phyloP scores from a whole-genome alignment of 2,113 vertebrate genomes.

The Mola mola region DNA sequence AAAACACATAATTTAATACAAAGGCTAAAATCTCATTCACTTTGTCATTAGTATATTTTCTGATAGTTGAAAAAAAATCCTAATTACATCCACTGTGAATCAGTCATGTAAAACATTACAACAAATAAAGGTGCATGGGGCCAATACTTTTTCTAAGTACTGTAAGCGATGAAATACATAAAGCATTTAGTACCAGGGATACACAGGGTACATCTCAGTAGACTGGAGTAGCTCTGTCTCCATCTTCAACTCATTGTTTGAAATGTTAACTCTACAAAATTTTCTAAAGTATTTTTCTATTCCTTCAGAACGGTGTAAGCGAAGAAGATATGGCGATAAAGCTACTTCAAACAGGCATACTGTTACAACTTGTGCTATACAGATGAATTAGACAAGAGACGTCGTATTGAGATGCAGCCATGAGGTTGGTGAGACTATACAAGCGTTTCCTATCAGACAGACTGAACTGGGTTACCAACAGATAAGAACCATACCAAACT shows the following conservation, averaged over 20 bases:
- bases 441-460: slow-evolving; percentile 33
- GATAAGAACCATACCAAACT: slow-evolving; percentile 57
- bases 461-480: slow-evolving; percentile 57
- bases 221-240: slow-evolving; percentile 45
- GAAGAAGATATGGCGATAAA: slow-evolving; percentile 51
- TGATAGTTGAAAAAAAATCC: background rate
- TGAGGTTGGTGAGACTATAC: slow-evolving; percentile 45
- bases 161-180: no score
- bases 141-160: slow-evolving; percentile 42
- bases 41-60: background rate
- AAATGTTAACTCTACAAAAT: slow-evolving; percentile 10
- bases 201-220: slow-evolving; percentile 54
- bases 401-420: slow-evolving; percentile 55
- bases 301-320: slow-evolving; percentile 33
- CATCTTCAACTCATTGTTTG: slow-evolving; percentile 25
- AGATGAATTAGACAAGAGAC: slow-evolving; percentile 51
- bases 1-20: slow-evolving; percentile 22
- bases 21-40: no score
- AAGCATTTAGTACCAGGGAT: slow-evolving; percentile 54
- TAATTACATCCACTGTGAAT: slow-evolving; percentile 19
- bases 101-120: slow-evolving; percentile 31
- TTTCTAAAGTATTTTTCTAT: slow-evolving; percentile 33
- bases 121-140: slow-evolving; percentile 23
- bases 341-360: slow-evolving; percentile 51
- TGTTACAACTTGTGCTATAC: slow-evolving; percentile 56